These are phyloP conservation scores for Sphinx pinastri DNA, from an alignment of 2,888 invertebrate species.

Conservation along the genomic window DNA sequence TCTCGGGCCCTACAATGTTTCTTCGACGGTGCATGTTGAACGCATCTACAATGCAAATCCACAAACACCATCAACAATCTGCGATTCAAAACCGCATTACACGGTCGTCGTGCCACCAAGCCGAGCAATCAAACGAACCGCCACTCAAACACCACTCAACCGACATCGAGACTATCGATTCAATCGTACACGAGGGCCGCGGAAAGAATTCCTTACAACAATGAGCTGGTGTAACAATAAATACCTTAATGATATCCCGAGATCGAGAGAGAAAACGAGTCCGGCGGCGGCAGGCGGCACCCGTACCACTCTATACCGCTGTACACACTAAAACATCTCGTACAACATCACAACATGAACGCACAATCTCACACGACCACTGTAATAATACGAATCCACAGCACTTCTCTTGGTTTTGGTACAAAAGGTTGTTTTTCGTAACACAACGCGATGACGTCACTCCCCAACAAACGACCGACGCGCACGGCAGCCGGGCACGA, in stretches of 20 bases:
- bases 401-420: constrained; percentile 75
- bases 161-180: constrained; percentile 75
- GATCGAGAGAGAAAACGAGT: constrained; percentile 79
- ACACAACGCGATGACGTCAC: constrained; percentile 67
- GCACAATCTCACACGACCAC: constrained; percentile 80
- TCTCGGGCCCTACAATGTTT: constrained; percentile 53
- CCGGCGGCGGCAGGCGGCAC: constrained; percentile 72
- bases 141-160: constrained; percentile 53
- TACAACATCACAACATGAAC: constrained; percentile 74
- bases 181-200: constrained; percentile 72
- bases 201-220: constrained; percentile 82
- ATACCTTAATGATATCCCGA: constrained; percentile 84
- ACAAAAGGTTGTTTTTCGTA: constrained; percentile 76
- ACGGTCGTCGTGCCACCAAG: constrained; percentile 50
- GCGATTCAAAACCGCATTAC: constrained; percentile 65
- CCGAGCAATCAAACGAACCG: constrained; percentile 19
- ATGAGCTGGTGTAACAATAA: constrained; percentile 83
- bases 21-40: constrained; percentile 63
- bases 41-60: constrained; percentile 80
- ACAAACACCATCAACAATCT: constrained; percentile 68
- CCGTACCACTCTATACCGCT: constrained; percentile 76
- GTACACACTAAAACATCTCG: constrained; percentile 76
- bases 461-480: constrained; percentile 63
- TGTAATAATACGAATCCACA: constrained; percentile 72
- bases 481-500: constrained; percentile 79